Percentiles rank a stretch among this genome's conserved stretches.
Evolutionary conservation across 1,140 invertebrate genomes (phyloP).

Genomic region (Lepidurus couesii): DNA sequence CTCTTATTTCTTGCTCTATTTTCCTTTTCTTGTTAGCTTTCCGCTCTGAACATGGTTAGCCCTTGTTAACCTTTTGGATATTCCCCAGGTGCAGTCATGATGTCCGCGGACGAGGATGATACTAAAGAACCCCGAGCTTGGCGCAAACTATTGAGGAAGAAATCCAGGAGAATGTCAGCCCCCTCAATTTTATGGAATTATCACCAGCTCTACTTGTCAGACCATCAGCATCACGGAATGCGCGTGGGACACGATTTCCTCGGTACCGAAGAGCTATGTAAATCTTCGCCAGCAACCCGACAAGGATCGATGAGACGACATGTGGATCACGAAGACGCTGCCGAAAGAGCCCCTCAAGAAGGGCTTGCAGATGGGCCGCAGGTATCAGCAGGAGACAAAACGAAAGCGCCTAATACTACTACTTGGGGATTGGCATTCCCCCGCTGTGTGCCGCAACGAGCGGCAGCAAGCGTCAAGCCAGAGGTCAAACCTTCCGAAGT

Average conservation of each 20-base stretch:
- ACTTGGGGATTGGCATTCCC: background rate
- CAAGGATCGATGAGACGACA: constrained; percentile 1
- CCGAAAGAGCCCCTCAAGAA: background rate
- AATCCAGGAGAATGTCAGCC: background rate
- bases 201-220: background rate
- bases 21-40: background rate
- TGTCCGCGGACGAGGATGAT: constrained; percentile 7
- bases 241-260: too few species aligned
- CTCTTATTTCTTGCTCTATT: background rate
- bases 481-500: background rate
- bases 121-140: background rate
- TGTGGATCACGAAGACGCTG: background rate
- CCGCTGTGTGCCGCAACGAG: background rate
- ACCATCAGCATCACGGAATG: background rate
- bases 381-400: background rate
- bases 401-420: background rate
- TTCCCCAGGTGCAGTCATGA: background rate
- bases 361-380: background rate
- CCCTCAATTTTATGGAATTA: constrained; percentile 2
- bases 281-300: background rate
- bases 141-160: background rate
- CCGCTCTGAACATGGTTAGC: background rate
- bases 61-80: background rate
- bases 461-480: background rate
- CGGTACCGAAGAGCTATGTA: background rate